phyloP scores from a whole-genome alignment of 2,113 vertebrate genomes.

The Ptilonorhynchus violaceus region DNA sequence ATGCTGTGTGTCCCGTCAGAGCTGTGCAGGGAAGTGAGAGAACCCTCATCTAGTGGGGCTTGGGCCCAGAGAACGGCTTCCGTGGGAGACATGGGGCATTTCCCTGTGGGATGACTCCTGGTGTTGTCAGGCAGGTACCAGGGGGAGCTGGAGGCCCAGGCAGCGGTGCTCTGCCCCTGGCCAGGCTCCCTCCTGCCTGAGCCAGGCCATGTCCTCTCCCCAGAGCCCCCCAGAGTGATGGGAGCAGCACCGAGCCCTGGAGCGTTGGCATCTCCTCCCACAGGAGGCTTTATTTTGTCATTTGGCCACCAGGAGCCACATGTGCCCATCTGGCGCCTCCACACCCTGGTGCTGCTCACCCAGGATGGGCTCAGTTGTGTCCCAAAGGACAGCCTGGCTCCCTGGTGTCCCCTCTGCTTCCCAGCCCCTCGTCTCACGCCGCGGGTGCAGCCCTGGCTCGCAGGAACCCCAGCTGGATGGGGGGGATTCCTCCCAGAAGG shows the following conservation, averaged over 20 bases:
- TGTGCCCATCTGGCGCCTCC: neutral
- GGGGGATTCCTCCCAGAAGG: neutral
- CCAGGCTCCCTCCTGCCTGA: neutral
- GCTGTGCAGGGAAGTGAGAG: neutral
- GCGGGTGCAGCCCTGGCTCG: rapidly evolving
- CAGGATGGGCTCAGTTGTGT: neutral
- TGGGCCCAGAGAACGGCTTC: neutral
- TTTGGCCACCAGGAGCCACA: neutral
- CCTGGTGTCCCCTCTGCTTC: neutral
- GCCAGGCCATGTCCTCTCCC: neutral
- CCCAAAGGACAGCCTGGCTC: neutral
- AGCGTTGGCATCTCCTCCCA: neutral
- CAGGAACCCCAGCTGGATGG: rapidly evolving
- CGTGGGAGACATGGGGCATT: neutral
- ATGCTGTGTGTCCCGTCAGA: neutral
- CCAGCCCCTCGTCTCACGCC: neutral
- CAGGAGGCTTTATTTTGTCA: neutral
- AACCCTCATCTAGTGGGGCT: neutral
- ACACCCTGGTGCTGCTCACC: neutral
- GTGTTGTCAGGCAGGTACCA: neutral
- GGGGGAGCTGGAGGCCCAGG: neutral
- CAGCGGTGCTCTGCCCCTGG: neutral
- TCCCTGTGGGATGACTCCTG: neutral
- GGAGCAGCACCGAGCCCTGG: neutral
- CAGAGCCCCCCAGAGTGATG: neutral